Conservation (phyloP, 2,797 vertebrate species). For the Leuciscus waleckii region DNA sequence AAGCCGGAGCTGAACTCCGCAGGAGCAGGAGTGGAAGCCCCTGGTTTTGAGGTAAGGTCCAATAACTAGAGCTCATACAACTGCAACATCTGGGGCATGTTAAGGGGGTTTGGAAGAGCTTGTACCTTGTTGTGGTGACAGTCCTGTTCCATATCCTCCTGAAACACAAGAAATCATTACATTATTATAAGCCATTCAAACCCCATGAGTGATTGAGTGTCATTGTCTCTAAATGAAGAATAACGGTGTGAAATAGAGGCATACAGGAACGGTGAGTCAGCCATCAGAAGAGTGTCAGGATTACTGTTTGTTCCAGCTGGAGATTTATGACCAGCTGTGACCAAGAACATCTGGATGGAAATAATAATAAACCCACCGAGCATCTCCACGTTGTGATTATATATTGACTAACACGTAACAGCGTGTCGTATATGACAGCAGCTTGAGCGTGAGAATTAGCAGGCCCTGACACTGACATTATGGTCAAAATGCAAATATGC, state of each 20-base stretch:
- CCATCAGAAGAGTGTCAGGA: background rate
- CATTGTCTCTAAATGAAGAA: background rate
- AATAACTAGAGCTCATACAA: background rate
- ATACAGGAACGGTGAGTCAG: background rate
- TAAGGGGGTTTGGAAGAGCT: background rate
- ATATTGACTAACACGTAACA: background rate
- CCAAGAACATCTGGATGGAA: constrained; percentile 18
- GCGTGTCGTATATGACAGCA: background rate
- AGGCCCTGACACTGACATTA: background rate
- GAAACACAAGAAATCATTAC: constrained; percentile 56
- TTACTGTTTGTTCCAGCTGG: constrained; percentile 9
- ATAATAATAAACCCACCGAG: constrained; percentile 9
- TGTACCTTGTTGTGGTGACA: constrained; percentile 82
- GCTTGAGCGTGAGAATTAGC: background rate
- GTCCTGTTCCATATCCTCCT: constrained; percentile 74
- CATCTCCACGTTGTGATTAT: background rate
- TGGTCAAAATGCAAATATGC: constrained; percentile 16
- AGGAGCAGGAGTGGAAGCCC: background rate
- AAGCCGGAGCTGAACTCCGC: background rate
- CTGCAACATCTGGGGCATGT: background rate
- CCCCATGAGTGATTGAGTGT: background rate
- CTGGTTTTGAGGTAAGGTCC: background rate
- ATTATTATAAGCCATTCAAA: background rate
- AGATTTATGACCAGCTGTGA: constrained; percentile 30
- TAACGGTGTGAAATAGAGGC: background rate